Percentiles rank a stretch among this genome's conserved stretches.
These are phyloP conservation scores for Drepana falcataria DNA, from an alignment of 2,888 invertebrate species.

Conservation along the genomic window DNA sequence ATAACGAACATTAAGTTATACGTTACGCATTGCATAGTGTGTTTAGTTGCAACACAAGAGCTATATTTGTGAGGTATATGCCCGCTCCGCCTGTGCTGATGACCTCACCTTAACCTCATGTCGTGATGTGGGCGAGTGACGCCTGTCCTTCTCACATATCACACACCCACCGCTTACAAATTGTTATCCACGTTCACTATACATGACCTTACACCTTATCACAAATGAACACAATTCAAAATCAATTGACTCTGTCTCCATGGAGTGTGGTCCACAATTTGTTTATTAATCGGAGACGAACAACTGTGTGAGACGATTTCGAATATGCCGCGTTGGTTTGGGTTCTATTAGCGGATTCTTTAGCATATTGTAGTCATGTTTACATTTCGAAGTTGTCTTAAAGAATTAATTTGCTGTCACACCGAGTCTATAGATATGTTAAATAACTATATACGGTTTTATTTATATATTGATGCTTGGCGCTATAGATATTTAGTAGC, in stretches of 20 bases:
- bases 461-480: too few relatives aligned
- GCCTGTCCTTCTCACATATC: slow-evolving; percentile 32
- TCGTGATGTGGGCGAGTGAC: slow-evolving; percentile 25
- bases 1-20: too few relatives aligned
- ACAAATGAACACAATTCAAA: slow-evolving; percentile 4
- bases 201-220: slow-evolving; percentile 6
- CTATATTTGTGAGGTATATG: too few relatives aligned
- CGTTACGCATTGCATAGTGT: too few relatives aligned
- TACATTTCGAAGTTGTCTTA: not conserved
- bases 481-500: too few relatives aligned
- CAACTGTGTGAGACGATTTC: not conserved
- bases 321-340: not conserved
- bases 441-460: too few relatives aligned
- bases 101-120: slow-evolving; percentile 3
- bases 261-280: too few relatives aligned
- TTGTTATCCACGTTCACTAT: slow-evolving; percentile 3
- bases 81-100: slow-evolving; percentile 2
- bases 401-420: too few relatives aligned
- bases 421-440: too few relatives aligned
- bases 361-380: too few relatives aligned
- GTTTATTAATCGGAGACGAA: too few relatives aligned
- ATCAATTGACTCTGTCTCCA: not conserved
- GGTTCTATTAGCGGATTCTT: not conserved
- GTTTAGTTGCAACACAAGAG: too few relatives aligned
- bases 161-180: slow-evolving; percentile 32